Evolutionary conservation across 2,888 invertebrate genomes (phyloP).

Genomic region (Cosmopolites sordidus): DNA sequence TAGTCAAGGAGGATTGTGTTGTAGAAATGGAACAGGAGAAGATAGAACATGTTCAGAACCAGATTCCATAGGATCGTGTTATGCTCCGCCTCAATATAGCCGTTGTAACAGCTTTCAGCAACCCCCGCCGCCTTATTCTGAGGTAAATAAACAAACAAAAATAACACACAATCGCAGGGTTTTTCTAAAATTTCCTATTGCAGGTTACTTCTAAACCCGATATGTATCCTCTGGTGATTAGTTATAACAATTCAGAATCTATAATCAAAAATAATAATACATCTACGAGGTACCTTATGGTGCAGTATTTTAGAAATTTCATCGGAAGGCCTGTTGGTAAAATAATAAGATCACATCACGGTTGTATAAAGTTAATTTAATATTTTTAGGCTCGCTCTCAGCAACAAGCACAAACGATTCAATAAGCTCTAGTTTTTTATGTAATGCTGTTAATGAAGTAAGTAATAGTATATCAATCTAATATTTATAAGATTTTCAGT

Average conservation of each 20-base stretch:
- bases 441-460: conserved; percentile 78
- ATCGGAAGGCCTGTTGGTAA: conserved; percentile 68
- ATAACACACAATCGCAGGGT: background rate
- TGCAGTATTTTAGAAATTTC: conserved; percentile 78
- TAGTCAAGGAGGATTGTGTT: conserved; percentile 41
- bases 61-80: conserved; percentile 73
- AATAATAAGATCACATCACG: conserved; percentile 21
- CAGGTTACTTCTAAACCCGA: conserved; percentile 84
- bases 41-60: conserved; percentile 65
- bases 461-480: too few species aligned
- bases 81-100: conserved; percentile 79
- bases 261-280: conserved; percentile 59
- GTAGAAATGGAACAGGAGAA: conserved; percentile 49
- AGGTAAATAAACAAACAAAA: conserved; percentile 52
- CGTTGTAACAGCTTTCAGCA: conserved; percentile 80
- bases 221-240: conserved; percentile 78
- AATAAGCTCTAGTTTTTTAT: conserved; percentile 81
- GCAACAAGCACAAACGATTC: conserved; percentile 84
- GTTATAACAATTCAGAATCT: conserved; percentile 64
- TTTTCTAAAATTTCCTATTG: conserved; percentile 26
- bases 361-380: conserved; percentile 16
- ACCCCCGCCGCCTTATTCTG: conserved; percentile 79
- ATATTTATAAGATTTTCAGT: too few species aligned
- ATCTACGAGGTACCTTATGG: conserved; percentile 75
- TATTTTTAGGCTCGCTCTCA: conserved; percentile 66